These are phyloP conservation scores for Nematolebias whitei DNA, from an alignment of 2,113 vertebrate species.

Conservation along the genomic window DNA sequence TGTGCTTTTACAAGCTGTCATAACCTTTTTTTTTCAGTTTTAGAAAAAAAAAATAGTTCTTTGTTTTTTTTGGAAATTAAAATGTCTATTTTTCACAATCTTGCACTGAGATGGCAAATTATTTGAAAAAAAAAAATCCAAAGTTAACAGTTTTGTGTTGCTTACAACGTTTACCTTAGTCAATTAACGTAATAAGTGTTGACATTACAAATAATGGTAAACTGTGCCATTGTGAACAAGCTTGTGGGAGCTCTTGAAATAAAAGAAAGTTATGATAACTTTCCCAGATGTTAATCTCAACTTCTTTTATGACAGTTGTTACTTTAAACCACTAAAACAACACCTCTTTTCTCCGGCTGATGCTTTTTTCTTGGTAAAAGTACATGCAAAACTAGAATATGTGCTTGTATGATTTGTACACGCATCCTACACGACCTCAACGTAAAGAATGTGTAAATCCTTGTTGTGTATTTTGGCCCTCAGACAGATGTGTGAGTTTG, in stretches of 20 bases:
- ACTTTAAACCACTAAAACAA: neutral
- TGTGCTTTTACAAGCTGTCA: slow-evolving; percentile 6
- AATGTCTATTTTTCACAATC: neutral
- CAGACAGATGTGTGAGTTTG: slow-evolving; percentile 52
- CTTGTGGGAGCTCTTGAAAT: slow-evolving; percentile 29
- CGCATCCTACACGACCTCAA: slow-evolving; percentile 34
- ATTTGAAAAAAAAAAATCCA: no score
- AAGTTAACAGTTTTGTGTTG: no score
- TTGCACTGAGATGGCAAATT: neutral
- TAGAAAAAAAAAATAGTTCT: neutral
- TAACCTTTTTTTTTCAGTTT: neutral
- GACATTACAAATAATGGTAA: slow-evolving; percentile 45
- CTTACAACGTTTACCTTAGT: no score
- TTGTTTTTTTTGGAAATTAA: neutral
- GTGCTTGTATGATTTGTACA: slow-evolving; percentile 10
- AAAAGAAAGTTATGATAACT: no score
- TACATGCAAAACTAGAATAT: slow-evolving; percentile 13
- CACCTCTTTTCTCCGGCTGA: slow-evolving; percentile 1
- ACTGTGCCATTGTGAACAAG: slow-evolving; percentile 57
- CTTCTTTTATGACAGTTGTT: slow-evolving; percentile 3
- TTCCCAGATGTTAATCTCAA: slow-evolving; percentile 25
- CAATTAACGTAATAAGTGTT: no score
- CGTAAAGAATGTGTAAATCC: slow-evolving; percentile 39
- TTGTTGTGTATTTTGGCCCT: slow-evolving; percentile 49
- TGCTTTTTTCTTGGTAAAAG: slow-evolving; percentile 6